phyloP scores from a whole-genome alignment of 2,113 vertebrate genomes.

The Speoplatyrhinus poulsoni region DNA sequence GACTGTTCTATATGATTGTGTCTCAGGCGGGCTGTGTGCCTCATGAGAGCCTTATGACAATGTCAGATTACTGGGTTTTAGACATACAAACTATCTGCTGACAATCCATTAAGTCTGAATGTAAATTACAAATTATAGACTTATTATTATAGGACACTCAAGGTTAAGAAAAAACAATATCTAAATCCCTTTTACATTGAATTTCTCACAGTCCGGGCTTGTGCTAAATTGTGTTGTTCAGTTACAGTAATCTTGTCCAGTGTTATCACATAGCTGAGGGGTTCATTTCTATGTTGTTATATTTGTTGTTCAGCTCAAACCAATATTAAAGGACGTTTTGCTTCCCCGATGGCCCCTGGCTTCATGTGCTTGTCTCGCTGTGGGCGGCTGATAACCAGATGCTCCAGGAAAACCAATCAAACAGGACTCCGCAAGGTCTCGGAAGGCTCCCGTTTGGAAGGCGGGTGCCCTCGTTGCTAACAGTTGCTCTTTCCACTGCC shows the following conservation, averaged over 20 bases:
- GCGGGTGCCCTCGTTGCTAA: slow-evolving; percentile 50
- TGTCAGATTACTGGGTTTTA: slow-evolving; percentile 33
- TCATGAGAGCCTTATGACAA: slow-evolving; percentile 48
- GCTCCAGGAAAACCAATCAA: slow-evolving; percentile 19
- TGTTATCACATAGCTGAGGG: slow-evolving; percentile 24
- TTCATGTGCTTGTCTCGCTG: slow-evolving; percentile 34
- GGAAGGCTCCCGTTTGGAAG: slow-evolving; percentile 11
- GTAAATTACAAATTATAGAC: not conserved
- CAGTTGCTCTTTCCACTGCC: slow-evolving; percentile 58
- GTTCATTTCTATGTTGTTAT: slow-evolving; percentile 48
- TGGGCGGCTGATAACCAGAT: slow-evolving; percentile 48
- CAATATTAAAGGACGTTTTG: slow-evolving; percentile 20
- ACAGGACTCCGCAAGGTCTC: slow-evolving; percentile 61
- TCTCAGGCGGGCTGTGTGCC: slow-evolving; percentile 30
- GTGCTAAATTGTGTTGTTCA: slow-evolving; percentile 20
- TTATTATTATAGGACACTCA: slow-evolving; percentile 8
- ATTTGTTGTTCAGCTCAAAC: slow-evolving; percentile 42
- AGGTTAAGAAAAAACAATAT: not conserved
- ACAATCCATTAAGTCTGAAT: slow-evolving; percentile 3
- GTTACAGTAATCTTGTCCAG: slow-evolving; percentile 34
- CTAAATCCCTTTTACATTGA: not conserved
- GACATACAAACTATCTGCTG: slow-evolving; percentile 36
- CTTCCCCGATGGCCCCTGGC: slow-evolving; percentile 8
- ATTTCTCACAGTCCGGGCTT: not conserved
- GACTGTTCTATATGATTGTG: slow-evolving; percentile 31